Base-by-base conservation (phyloP, 2,888 invertebrate species). In the Papilio gigon region DNA sequence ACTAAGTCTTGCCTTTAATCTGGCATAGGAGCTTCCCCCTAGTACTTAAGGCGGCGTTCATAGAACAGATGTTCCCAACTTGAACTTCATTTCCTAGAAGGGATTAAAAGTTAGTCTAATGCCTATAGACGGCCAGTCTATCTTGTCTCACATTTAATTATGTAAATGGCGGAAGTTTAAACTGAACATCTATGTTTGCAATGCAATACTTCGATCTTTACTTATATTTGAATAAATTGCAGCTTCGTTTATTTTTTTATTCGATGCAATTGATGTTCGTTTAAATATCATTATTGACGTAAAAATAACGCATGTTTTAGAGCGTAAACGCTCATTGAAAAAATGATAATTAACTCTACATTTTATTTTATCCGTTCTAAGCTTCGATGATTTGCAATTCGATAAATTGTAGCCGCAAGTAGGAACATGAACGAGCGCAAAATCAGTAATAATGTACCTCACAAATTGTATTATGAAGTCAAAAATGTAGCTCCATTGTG, bases 61-160 rank as follows among this genome's bases (percentile, higher is more conserved):
- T 76, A 78, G 77, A 78, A 76, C 79, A 80, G 80, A 84, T 84
- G 82, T 79, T 77, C 78, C 77, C 77, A 84, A 82, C 86, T 85
- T 83, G 85, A 88, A 89, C 87, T 88, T 87, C 82, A 88, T 88
- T 90, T 90, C 86, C 88, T 86, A 84, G 80, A 79, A 83, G 85
- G 87, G 88, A 89, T 90, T 89, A 88, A 88, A 89, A 90, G 87
- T 90, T 89, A 76, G 78, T 71, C 81, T 74, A 75, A 84, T 83
- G 80, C 82, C 76, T 75, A 74, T 76, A 80, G 82, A 79, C 80
- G 79, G 79, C 76, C 75, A 79, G 77, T 78, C 77, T 79, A 75
- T 65, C 50, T 60, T 37, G 25, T 64, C 22, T 47, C 5, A 33
- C 27, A n/a, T 44, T 59, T 42, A 66, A 50, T 60, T 67, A 50